Percentiles rank a stretch among this genome's conserved stretches.
Conservation (phyloP, 2,113 vertebrate genomes). For the Chionis minor region DNA sequence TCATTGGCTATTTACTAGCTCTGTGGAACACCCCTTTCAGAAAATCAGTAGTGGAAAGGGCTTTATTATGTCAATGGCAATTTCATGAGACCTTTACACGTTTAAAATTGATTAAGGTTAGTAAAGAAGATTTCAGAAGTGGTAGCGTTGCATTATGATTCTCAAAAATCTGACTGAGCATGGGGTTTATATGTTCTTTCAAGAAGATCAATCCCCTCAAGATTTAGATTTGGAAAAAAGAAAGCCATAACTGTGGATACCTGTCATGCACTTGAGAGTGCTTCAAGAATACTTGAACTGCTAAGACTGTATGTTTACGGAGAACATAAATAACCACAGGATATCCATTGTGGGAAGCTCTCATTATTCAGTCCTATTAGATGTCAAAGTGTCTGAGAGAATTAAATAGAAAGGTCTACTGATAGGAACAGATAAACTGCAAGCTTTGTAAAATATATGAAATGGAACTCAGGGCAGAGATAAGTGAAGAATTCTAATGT, state of each 20-base stretch:
- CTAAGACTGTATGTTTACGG: neutral
- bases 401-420: neutral
- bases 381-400: neutral
- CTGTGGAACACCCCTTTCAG: neutral
- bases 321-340: slow-evolving; percentile 19
- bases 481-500: slow-evolving; percentile 10
- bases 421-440: slow-evolving; percentile 13
- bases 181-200: neutral
- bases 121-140: neutral
- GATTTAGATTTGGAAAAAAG: neutral
- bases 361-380: slow-evolving; percentile 36
- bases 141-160: neutral
- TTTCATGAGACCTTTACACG: neutral
- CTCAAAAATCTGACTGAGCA: neutral
- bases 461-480: neutral
- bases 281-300: neutral
- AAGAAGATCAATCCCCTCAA: neutral
- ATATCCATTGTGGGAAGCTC: neutral
- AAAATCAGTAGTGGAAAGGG: neutral
- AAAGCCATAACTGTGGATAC: neutral
- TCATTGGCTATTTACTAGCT: neutral
- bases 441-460: neutral
- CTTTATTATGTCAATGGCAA: neutral
- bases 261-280: neutral
- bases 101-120: neutral